phyloP scores from a whole-genome alignment of 2,888 invertebrate species.

The Dasysyrphus tricinctus region DNA sequence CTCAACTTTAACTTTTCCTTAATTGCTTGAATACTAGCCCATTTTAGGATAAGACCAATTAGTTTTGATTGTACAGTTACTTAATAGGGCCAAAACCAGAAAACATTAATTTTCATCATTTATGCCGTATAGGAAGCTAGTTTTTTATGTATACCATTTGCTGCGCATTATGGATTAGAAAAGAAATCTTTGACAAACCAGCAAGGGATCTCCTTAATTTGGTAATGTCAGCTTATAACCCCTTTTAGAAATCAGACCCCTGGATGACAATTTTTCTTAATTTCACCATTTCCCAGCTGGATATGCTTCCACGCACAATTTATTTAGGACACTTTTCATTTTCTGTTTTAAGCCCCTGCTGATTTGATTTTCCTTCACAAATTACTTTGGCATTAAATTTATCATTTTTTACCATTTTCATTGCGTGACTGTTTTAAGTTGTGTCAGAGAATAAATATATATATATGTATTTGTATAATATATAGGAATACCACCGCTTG shows the following conservation, averaged over 20 bases:
- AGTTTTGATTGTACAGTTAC: too few species aligned
- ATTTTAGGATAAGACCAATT: too few species aligned
- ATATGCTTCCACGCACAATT: slow-evolving; percentile 22
- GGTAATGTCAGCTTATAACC: not conserved
- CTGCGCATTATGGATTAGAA: too few species aligned
- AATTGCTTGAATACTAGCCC: too few species aligned
- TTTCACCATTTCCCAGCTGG: slow-evolving; percentile 3
- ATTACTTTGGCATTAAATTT: slow-evolving; percentile 44
- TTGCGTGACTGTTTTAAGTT: slow-evolving; percentile 12
- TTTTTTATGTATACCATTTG: too few species aligned
- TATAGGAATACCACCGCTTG: slow-evolving; percentile 34
- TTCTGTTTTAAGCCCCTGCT: not conserved
- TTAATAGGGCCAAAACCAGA: too few species aligned
- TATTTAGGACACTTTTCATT: slow-evolving; percentile 43
- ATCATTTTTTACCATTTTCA: slow-evolving; percentile 39
- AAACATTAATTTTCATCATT: too few species aligned
- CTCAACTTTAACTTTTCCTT: too few species aligned
- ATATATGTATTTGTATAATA: too few species aligned
- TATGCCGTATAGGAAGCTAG: too few species aligned
- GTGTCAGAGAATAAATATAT: slow-evolving; percentile 18
- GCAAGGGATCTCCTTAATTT: not conserved
- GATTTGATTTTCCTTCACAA: slow-evolving; percentile 46
- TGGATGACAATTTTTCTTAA: not conserved
- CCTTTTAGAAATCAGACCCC: not conserved
- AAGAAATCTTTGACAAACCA: not conserved